phyloP scores from a whole-genome alignment of 2,888 invertebrate genomes.

The Sylvicola cinctus region DNA sequence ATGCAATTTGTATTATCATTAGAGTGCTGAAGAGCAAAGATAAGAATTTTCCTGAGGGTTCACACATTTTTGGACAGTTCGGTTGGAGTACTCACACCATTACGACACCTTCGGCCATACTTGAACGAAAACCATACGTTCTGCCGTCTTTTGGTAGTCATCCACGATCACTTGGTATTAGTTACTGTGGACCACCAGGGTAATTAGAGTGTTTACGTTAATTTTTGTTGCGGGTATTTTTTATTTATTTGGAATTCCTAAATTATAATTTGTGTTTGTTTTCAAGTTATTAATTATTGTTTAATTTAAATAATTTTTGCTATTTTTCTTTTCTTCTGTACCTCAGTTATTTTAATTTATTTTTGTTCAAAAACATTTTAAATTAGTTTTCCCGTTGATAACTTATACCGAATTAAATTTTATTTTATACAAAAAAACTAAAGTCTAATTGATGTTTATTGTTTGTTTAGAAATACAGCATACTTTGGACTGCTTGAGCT shows the following conservation, averaged over 20 bases:
- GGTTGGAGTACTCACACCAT: conserved; percentile 43
- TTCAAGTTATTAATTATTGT: no score
- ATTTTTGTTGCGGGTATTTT: no score
- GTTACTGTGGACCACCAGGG: conserved; percentile 53
- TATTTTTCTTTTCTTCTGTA: no score
- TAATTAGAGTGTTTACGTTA: conserved; percentile 23
- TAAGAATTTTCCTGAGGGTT: conserved; percentile 39
- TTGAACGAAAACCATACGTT: conserved; percentile 18
- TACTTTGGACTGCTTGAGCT: conserved; percentile 53
- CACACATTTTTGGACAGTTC: conserved; percentile 35
- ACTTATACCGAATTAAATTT: no score
- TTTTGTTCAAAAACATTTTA: no score
- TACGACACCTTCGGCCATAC: conserved; percentile 19
- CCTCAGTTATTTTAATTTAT: no score
- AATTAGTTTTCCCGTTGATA: no score
- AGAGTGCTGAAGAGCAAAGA: conserved; percentile 49
- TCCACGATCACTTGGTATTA: conserved; percentile 40
- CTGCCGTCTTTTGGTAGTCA: conserved; percentile 36
- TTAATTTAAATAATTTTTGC: no score
- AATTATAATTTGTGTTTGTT: no score
- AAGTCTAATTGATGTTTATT: no score
- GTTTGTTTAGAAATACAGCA: conserved; percentile 52
- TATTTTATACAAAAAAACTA: neutral
- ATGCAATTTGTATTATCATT: no score
- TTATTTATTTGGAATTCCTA: no score